These are phyloP conservation scores for Electrophaes corylata DNA, from an alignment of 2,888 invertebrate genomes.

Conservation along the genomic window DNA sequence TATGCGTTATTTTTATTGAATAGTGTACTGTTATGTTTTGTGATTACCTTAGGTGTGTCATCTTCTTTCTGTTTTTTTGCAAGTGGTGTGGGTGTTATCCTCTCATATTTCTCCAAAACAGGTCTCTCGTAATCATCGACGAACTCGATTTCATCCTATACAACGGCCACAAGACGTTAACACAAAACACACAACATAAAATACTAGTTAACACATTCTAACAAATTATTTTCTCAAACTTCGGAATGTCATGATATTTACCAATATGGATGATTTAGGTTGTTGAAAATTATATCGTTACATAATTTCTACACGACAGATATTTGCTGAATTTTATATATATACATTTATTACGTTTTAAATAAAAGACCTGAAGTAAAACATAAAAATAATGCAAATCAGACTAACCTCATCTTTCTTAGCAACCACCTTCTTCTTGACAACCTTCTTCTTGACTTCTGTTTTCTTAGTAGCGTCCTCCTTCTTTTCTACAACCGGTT, in stretches of 20 bases:
- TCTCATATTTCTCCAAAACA: conserved; percentile 89
- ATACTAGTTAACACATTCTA: conserved; percentile 40
- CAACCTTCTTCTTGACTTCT: conserved; percentile 75
- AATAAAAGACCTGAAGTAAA: background rate
- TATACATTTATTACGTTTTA: conserved; percentile 26
- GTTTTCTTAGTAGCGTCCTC: conserved; percentile 75
- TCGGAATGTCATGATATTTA: conserved; percentile 5
- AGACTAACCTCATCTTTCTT: conserved; percentile 80
- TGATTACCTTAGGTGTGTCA: conserved; percentile 76
- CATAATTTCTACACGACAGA: conserved; percentile 5
- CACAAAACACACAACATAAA: conserved; percentile 58
- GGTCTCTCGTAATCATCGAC: conserved; percentile 91
- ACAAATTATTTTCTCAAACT: conserved; percentile 12
- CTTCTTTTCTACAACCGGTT: conserved; percentile 74
- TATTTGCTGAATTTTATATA: conserved; percentile 13
- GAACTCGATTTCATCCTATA: conserved; percentile 79
- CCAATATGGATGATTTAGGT: background rate
- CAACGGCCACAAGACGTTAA: conserved; percentile 68
- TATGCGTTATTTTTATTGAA: conserved; percentile 21
- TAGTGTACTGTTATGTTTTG: conserved; percentile 54
- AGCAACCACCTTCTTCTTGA: conserved; percentile 77
- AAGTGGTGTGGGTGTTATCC: conserved; percentile 80
- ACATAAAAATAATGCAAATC: background rate
- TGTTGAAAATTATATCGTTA: conserved; percentile 6
- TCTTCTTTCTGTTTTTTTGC: conserved; percentile 80